phyloP scores from a whole-genome alignment of 2,888 invertebrate species.

The Liodrosophila aerea region DNA sequence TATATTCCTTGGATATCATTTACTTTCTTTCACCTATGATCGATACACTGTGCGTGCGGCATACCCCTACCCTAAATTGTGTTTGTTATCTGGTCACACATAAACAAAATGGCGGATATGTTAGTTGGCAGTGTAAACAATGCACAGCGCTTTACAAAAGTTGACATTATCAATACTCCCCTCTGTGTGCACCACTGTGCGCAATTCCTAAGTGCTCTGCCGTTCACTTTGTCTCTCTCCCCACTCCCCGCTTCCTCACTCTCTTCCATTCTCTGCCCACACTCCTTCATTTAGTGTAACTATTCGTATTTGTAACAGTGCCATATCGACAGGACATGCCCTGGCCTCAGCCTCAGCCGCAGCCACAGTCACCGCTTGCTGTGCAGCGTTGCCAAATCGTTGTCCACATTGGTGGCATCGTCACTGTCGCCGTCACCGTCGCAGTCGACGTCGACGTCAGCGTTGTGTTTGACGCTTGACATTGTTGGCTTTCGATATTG shows the following conservation, averaged over 20 bases:
- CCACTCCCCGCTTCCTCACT: not conserved
- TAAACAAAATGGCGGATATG: not conserved
- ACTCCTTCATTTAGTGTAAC: slow-evolving; percentile 23
- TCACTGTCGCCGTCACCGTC: slow-evolving; percentile 3
- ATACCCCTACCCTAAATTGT: no score
- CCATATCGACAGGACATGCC: slow-evolving; percentile 19
- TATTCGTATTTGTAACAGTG: slow-evolving; percentile 38
- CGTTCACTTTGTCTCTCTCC: not conserved
- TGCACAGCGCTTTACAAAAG: not conserved
- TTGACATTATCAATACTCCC: not conserved
- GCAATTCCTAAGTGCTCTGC: not conserved
- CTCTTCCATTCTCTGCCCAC: not conserved
- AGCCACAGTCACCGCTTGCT: slow-evolving; percentile 13
- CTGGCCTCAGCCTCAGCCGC: not conserved
- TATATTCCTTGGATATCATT: no score
- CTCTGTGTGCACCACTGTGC: not conserved
- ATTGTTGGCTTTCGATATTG: slow-evolving; percentile 79
- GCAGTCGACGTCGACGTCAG: slow-evolving; percentile 5
- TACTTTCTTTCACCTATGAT: no score
- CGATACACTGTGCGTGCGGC: no score
- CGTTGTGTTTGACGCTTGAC: slow-evolving; percentile 60
- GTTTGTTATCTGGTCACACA: not conserved
- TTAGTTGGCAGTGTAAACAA: not conserved
- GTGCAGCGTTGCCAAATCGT: slow-evolving; percentile 27
- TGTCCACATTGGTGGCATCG: slow-evolving; percentile 50